Base-by-base conservation (phyloP, 2,113 vertebrate genomes). In the Canis aureus region DNA sequence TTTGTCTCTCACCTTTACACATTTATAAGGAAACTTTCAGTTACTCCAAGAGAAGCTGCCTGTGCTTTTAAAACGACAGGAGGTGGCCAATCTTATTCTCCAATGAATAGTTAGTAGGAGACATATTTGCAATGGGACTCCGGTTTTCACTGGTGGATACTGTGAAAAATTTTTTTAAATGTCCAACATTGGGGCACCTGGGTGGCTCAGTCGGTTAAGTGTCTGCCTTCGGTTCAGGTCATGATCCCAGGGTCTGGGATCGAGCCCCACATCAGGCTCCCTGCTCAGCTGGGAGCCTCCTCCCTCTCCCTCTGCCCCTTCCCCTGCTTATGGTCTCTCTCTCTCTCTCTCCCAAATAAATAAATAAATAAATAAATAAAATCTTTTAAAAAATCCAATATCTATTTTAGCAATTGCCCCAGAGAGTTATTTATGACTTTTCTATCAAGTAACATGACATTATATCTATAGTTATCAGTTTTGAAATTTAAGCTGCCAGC, bases 401-500 rank as follows among this genome's bases (percentile, higher is more conserved):
- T 81, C 25, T 91, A 9, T 79, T 83, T 95, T 69, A 89, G 29
- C 11, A 78, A 25, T 38, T 94, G 55, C 76, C 35, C 11, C n/a
- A 93, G 57, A 92, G 11, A 49, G 27, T 66, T 86, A 85, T 23
- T 83, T 27, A 81, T 15, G 25, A 15, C 43, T 11, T 97, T 66
- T 85, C n/a, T 53, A 15, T 60, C 19, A 69, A 55, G 29, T 86
- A 69, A 78, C 11, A 51, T 57, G 35, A 64, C 27, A 85, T 78
- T 43, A 38, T 91, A 84, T 38, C 83, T 87, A 80, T 8, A 83
- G 22, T 59, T 23, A 67, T 27, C 79, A 53, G 35, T n/a, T 95
- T 94, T 97, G 83, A 95, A 89, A 89, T 94, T 35, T 83, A 84
- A 95, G 38, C 59, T 79, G 79, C 11, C 32, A 53, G 51, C 60